These are phyloP conservation scores for Drosophila takahashii DNA, from an alignment of 1,140 invertebrate species.

Conservation along the genomic window DNA sequence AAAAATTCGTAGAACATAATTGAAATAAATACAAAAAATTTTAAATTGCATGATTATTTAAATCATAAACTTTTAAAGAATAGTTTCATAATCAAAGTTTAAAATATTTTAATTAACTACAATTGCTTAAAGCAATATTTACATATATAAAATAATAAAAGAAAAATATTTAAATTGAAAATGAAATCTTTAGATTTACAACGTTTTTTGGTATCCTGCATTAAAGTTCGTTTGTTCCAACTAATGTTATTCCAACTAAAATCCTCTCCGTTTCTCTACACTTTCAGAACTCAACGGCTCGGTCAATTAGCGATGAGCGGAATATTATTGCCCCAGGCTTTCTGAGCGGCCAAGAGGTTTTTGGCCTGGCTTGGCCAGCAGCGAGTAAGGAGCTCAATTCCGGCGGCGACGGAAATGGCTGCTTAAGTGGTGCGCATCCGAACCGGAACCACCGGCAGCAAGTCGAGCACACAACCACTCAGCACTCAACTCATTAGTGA, in stretches of 20 bases:
- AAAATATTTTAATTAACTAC: no score
- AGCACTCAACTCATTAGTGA: constrained; percentile 26
- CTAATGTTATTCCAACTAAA: constrained; percentile 1
- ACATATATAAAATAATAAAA: no score
- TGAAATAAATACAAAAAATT: no score
- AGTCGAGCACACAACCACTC: constrained; percentile 14
- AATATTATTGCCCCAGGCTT: constrained; percentile 44
- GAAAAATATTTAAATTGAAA: no score
- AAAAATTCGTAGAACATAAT: no score
- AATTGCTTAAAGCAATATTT: no score
- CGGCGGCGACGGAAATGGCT: constrained; percentile 68
- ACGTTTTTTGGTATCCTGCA: no score
- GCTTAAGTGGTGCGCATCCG: constrained; percentile 78
- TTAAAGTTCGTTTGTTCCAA: no score
- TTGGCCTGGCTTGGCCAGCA: constrained; percentile 6
- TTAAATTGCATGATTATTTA: no score
- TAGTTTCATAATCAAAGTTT: no score
- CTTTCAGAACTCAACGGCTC: constrained; percentile 37
- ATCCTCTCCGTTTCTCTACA: not conserved
- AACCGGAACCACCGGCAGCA: constrained; percentile 45
- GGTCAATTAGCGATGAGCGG: constrained; percentile 67
- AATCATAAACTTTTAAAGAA: no score
- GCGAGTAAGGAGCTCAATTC: constrained; percentile 34
- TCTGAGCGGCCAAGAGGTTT: constrained; percentile 32
- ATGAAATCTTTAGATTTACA: no score